Conservation (phyloP, 2,888 invertebrate species). For the Trachelus tabidus region DNA sequence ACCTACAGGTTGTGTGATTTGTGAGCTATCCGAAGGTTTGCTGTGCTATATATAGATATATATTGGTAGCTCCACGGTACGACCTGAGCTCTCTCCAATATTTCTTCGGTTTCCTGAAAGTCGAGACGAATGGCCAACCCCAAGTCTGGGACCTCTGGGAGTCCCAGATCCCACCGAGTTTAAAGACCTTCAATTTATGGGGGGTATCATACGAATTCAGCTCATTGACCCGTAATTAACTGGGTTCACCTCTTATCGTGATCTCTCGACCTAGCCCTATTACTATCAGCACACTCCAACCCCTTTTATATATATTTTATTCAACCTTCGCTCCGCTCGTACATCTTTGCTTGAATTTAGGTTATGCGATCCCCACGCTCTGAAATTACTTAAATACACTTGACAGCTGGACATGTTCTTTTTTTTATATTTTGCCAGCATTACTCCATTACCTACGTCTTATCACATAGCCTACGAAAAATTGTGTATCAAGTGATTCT, state of each 20-base stretch:
- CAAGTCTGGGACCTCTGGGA: not conserved
- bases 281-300: too few species aligned
- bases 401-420: too few species aligned
- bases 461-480: too few species aligned
- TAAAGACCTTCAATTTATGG: slow-evolving; percentile 34
- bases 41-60: not conserved
- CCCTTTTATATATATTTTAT: too few species aligned
- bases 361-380: too few species aligned
- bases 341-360: too few species aligned
- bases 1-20: slow-evolving; percentile 25
- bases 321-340: too few species aligned
- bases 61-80: slow-evolving; percentile 3
- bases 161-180: not conserved
- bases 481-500: not conserved
- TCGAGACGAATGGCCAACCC: slow-evolving; percentile 10
- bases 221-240: slow-evolving; percentile 29
- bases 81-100: slow-evolving; percentile 29
- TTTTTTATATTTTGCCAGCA: too few species aligned
- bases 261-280: not conserved
- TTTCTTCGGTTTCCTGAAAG: slow-evolving; percentile 36
- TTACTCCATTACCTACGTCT: too few species aligned
- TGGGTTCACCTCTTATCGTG: not conserved
- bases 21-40: slow-evolving; percentile 29
- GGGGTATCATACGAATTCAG: slow-evolving; percentile 30
- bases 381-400: too few species aligned